Percentiles rank a stretch among this genome's conserved stretches.
Conservation (phyloP, 2,797 vertebrate genomes). For the Potorous gilbertii region DNA sequence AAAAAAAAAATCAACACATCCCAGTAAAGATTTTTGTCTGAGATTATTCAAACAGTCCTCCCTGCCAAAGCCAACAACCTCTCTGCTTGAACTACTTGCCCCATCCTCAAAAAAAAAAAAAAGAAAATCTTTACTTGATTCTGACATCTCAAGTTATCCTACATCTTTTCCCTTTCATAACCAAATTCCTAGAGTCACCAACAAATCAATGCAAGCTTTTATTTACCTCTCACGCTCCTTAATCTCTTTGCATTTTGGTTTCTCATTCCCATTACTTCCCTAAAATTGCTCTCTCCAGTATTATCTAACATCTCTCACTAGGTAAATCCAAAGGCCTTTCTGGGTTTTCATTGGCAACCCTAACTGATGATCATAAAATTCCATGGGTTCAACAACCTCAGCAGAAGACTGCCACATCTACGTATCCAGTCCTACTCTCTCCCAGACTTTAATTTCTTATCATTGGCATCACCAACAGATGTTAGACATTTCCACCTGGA, state of each 20-base stretch:
- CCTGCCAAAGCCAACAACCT: not conserved
- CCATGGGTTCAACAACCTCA: not conserved
- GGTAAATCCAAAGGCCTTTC: not conserved
- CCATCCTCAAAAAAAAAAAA: not conserved
- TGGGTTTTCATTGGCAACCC: not conserved
- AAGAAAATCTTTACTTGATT: not conserved
- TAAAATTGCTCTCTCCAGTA: not conserved
- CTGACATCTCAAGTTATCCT: not conserved
- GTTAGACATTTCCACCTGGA: not conserved
- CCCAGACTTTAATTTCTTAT: not conserved
- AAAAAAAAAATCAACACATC: not conserved
- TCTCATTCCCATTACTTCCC: not conserved
- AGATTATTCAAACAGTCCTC: not conserved
- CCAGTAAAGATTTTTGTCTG: not conserved
- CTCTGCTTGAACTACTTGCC: not conserved
- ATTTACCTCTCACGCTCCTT: not conserved
- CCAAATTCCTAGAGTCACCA: not conserved
- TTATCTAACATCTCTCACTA: not conserved
- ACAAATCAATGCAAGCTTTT: not conserved
- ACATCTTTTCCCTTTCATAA: not conserved
- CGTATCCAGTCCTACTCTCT: not conserved
- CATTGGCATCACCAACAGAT: not conserved
- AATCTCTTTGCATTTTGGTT: not conserved
- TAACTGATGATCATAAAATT: not conserved
- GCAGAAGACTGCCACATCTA: not conserved